Evolutionary conservation across 2,797 vertebrate species (phyloP).

Genomic region (Steatocranus sp.): DNA sequence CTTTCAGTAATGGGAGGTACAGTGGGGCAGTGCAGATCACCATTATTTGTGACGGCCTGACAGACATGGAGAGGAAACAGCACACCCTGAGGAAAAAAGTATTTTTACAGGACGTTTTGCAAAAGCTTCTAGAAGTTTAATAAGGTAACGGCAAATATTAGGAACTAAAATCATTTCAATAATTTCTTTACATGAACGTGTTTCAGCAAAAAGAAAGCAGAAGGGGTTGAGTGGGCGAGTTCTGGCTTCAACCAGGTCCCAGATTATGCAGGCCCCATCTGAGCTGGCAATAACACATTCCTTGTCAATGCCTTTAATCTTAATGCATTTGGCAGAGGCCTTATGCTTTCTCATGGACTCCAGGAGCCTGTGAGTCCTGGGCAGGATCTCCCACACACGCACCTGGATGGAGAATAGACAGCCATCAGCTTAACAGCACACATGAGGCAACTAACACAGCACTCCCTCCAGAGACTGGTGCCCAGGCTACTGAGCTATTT

Average conservation of each 20-base stretch:
- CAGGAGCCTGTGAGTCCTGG: conserved; percentile 60
- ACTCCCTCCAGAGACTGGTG: conserved; percentile 38
- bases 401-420: conserved; percentile 55
- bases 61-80: neutral
- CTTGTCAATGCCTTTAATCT: conserved; percentile 74
- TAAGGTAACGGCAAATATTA: neutral
- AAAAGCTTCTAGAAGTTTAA: neutral
- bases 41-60: neutral
- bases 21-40: conserved; percentile 5
- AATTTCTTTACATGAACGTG: conserved; percentile 5
- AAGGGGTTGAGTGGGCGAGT: conserved; percentile 50
- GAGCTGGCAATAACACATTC: conserved; percentile 80
- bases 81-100: conserved; percentile 7
- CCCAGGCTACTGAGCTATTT: conserved; percentile 58
- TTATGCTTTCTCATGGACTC: conserved; percentile 75
- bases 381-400: conserved; percentile 49
- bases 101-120: neutral
- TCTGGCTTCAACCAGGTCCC: conserved; percentile 77
- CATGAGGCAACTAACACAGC: conserved; percentile 39
- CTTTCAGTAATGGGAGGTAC: neutral
- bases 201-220: conserved; percentile 33
- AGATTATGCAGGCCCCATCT: conserved; percentile 66
- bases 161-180: neutral
- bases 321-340: conserved; percentile 74
- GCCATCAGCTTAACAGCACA: conserved; percentile 21